Base-by-base conservation (phyloP, 2,888 invertebrate genomes). In the Chrysolina americana region DNA sequence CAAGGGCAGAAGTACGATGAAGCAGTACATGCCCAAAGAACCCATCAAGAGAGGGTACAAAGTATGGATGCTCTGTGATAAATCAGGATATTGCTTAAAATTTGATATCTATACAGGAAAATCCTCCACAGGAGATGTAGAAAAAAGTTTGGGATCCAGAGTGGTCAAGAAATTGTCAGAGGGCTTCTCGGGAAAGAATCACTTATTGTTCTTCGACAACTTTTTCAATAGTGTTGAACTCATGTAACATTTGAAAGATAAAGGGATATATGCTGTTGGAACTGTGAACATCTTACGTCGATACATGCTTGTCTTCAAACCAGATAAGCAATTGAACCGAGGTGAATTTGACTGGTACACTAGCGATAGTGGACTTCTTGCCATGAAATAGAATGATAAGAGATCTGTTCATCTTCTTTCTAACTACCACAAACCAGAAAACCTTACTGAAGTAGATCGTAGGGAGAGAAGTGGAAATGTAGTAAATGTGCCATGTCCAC, bases 141-240 rank as follows among this genome's bases (percentile, higher is more conserved):
- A 50, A 28, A 48, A 70, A 28, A 21, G 47, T 63, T 70, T 70
- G 44, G 70, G 63, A 47, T 59, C 11, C 17, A 59, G 82, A 44
- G 81, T 84, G 15, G 81, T 84, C 28, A 70, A 75, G 53, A 73
- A 81, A 72, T 73, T 85, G 41, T 79, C 80, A 17, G 47, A 73
- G 64, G 66, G 68, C 41, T 56, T 82, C 15, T 41, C 69, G 74
- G 73, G 71, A 9, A 79, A 81, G 70, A 72, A 78, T 53, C 81
- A 82, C 74, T 76, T 65, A 23, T 28, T 84, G n/a, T 84, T 78
- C 66, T 81, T 85, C 75, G 82, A 85, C 68, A 83, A 84, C 64
- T 84, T 76, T 78, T 83, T 84, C 78, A 79, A 76, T 11, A 78
- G 75, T 48, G 75, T 82, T 23, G 19, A 64, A 6, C 78, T 84